These are phyloP conservation scores for Hemiscyllium ocellatum DNA, from an alignment of 2,113 vertebrate species.

Conservation along the genomic window DNA sequence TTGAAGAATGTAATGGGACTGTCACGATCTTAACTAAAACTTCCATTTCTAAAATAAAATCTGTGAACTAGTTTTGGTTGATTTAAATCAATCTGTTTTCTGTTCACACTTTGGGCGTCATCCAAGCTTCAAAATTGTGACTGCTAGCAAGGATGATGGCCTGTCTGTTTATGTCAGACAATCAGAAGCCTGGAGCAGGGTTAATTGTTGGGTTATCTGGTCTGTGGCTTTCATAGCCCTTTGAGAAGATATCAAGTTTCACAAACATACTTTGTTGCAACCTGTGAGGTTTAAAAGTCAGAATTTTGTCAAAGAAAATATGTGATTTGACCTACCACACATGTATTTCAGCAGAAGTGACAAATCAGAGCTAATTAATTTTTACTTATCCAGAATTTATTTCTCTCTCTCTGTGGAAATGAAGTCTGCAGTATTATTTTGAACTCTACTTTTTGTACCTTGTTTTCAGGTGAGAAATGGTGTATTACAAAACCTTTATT, in stretches of 20 bases:
- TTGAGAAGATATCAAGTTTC: neutral
- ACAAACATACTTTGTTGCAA: neutral
- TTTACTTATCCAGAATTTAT: neutral
- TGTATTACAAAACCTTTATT: neutral
- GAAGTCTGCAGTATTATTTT: neutral
- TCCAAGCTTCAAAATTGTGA: neutral
- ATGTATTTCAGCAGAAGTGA: too few species aligned
- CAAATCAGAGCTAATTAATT: neutral
- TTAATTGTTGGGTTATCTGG: neutral
- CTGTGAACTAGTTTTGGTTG: neutral
- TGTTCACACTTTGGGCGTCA: neutral
- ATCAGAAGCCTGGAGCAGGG: neutral
- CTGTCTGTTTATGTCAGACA: neutral
- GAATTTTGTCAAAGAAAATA: neutral
- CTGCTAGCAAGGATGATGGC: neutral
- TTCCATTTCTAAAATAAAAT: neutral
- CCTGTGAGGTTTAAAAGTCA: slow-evolving; percentile 1
- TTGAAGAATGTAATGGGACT: neutral
- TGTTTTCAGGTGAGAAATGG: neutral
- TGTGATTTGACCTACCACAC: neutral
- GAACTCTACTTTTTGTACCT: neutral
- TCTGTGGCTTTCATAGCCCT: slow-evolving; percentile 14
- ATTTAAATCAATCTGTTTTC: neutral
- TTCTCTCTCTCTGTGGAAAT: neutral
- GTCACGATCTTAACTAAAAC: neutral